Base-by-base conservation (phyloP, 2,888 invertebrate genomes). In the Lysandra bellargus region DNA sequence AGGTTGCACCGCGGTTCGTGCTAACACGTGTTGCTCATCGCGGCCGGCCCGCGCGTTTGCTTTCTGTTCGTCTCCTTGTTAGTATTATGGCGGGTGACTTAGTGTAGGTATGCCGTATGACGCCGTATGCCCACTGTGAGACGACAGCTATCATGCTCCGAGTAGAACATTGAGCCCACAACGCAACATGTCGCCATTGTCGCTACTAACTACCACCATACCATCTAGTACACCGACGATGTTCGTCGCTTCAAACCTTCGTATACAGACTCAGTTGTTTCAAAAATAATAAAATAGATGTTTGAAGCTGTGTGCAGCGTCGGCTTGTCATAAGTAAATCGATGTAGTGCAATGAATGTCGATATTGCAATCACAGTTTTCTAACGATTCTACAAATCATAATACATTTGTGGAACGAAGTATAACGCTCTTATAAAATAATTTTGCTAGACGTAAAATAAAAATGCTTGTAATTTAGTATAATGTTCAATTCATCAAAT, bases 141-240 rank as follows among this genome's bases (percentile, higher is more conserved):
- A 88, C 87, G 87, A 89, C 84, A 88, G 91, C 91, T 91, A 88
- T 91, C 89, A 91, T 90, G 92, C 92, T 91, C 90, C 88, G 87
- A 87, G 91, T 93, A 93, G 92, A 92, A 93, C 93, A 90, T 91
- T 92, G 92, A 93, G 92, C 91, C 93, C 93, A 91, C 93, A 91
- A 91, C 85, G 82, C 83, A 78, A 81, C 80, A 78, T 80, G 85
- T 87, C 87, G 87, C 87, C 87, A 84, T 85, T 84, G 73, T 81
- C 74, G 79, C 79, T 88, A 92, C 91, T 91, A 92, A 92, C 91
- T 88, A 86, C 88, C 90, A 92, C 90, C 82, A 83, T 84, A 85
- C 86, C 33, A 84, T 82, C 88, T 91, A 92, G 90, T 85, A 37
- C 23, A 4, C 14, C 14, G 14, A 14, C 69, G 33, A 37, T 69